These are phyloP conservation scores for Biston stratarius DNA, from an alignment of 2,888 invertebrate genomes.

Conservation along the genomic window DNA sequence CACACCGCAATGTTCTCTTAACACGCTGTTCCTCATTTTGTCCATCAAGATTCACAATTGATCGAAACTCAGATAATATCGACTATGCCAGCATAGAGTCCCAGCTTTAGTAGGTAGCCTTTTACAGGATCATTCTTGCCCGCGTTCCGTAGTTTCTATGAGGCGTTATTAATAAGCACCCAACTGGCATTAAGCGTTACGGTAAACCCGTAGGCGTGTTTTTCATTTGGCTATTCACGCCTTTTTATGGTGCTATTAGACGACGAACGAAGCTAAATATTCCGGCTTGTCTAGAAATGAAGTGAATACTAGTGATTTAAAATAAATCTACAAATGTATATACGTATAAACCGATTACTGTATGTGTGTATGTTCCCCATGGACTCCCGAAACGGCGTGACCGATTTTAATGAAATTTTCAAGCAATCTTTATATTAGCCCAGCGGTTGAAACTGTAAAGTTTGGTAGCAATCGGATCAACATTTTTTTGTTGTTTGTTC, in stretches of 20 bases:
- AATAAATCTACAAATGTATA: not conserved
- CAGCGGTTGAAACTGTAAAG: no score
- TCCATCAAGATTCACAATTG: not conserved
- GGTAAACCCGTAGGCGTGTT: constrained; percentile 35
- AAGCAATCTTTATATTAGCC: no score
- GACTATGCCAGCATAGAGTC: not conserved
- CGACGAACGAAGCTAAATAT: constrained; percentile 1
- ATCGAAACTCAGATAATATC: not conserved
- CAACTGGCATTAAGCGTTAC: constrained; percentile 55
- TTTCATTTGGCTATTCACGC: constrained; percentile 41
- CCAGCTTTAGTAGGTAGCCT: constrained; percentile 62
- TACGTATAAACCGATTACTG: no score
- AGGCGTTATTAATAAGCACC: constrained; percentile 70
- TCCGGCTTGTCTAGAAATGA: no score
- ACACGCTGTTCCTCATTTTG: no score
- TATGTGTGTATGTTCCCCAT: no score
- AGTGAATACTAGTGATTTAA: not conserved
- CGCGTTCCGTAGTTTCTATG: constrained; percentile 62
- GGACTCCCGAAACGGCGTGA: no score
- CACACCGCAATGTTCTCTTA: no score
- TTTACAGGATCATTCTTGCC: constrained; percentile 70
- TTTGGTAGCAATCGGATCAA: no score
- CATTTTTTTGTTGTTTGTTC: no score
- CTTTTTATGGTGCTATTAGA: constrained; percentile 15
- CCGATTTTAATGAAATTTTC: no score